Conservation (phyloP, 2,113 vertebrate genomes). For the Thryonomys swinderianus region DNA sequence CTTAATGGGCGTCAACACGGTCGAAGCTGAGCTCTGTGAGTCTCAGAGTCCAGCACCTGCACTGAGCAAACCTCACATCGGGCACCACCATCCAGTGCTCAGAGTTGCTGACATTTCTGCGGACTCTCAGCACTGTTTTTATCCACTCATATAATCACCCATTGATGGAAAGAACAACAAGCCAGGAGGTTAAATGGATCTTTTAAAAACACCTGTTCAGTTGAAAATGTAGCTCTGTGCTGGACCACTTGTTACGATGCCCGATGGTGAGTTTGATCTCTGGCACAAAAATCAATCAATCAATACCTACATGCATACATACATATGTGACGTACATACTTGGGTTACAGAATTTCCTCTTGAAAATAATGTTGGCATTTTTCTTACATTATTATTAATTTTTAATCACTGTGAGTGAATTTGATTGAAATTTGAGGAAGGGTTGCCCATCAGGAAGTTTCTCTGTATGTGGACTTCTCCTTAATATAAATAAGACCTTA, state of each 20-base stretch:
- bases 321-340: neutral
- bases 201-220: neutral
- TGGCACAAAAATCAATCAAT: neutral
- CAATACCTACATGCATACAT: neutral
- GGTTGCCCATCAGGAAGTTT: neutral
- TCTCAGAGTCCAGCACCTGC: too few species aligned
- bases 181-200: neutral
- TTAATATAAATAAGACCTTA: neutral
- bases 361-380: neutral
- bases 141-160: neutral
- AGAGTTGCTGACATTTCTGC: neutral
- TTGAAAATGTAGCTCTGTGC: neutral
- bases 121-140: neutral
- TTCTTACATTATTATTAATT: neutral
- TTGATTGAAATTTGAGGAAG: neutral
- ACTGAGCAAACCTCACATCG: neutral
- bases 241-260: neutral
- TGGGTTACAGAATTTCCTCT: neutral
- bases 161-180: neutral
- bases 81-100: accelerated
- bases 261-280: neutral
- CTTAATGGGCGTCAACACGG: too few species aligned
- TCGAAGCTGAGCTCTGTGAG: too few species aligned
- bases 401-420: neutral
- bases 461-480: neutral